A percentile compares a stretch with the other conserved stretches of the same genome.
Evolutionary conservation across 1,140 invertebrate genomes (phyloP).

Genomic region (Pseudomyrmex cubaensis): DNA sequence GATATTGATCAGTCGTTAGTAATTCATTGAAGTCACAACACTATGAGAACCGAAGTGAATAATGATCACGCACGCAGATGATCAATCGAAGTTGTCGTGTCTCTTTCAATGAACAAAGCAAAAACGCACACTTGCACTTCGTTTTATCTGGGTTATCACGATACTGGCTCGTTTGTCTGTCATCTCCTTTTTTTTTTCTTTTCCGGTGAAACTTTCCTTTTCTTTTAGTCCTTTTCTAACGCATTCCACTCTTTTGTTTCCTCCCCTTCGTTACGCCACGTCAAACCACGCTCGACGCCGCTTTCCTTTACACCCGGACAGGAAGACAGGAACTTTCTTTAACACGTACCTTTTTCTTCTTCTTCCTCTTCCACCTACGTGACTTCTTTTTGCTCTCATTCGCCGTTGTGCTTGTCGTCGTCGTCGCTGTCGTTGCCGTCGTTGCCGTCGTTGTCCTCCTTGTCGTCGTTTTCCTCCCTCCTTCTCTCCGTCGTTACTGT

Average conservation of each 20-base stretch:
- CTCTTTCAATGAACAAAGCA: neutral
- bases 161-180: constrained; percentile 40
- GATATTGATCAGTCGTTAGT: neutral
- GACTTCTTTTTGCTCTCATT: constrained; percentile 21
- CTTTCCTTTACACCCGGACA: constrained; percentile 54
- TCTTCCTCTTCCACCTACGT: constrained; percentile 48
- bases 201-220: constrained; percentile 21
- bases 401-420: neutral
- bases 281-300: constrained; percentile 43
- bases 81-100: neutral
- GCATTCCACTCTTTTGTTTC: constrained; percentile 18
- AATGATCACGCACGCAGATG: neutral
- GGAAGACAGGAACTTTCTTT: constrained; percentile 69
- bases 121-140: no score
- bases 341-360: constrained; percentile 57
- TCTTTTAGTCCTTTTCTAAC: constrained; percentile 22
- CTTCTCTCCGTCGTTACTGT: neutral
- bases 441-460: neutral
- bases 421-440: constrained; percentile 18
- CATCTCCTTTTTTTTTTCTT: constrained; percentile 41
- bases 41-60: neutral
- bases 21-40: neutral
- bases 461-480: neutral
- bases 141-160: neutral
- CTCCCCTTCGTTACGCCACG: constrained; percentile 22